Percentiles rank a stretch among this genome's conserved stretches.
These are phyloP conservation scores for Selene dorsalis DNA, from an alignment of 2,797 vertebrate genomes.

Conservation along the genomic window DNA sequence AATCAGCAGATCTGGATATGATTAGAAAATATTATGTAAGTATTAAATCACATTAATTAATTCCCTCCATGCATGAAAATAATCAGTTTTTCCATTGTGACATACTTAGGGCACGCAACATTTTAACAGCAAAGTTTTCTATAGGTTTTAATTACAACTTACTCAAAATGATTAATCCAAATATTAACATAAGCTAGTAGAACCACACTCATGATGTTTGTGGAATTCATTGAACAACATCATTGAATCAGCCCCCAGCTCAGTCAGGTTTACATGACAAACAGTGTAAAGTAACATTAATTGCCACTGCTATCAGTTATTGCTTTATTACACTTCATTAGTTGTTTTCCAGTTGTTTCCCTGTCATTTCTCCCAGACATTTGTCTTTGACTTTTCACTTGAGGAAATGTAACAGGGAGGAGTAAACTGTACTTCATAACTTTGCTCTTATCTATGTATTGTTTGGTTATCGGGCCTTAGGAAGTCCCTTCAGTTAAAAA, in stretches of 20 bases:
- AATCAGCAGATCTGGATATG: not conserved
- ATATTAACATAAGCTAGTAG: not conserved
- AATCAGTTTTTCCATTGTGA: not conserved
- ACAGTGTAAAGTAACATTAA: constrained; percentile 7
- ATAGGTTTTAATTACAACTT: no score
- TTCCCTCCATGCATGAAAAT: no score
- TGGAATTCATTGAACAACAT: not conserved
- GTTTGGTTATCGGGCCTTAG: constrained; percentile 81
- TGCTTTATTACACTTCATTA: constrained; percentile 46
- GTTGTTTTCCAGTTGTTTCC: constrained; percentile 33
- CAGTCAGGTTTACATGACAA: constrained; percentile 26
- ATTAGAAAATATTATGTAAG: not conserved
- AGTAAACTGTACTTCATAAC: constrained; percentile 85
- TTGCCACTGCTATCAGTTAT: constrained; percentile 50
- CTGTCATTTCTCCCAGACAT: constrained; percentile 55
- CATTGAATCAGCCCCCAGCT: not conserved
- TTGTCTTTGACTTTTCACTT: constrained; percentile 55
- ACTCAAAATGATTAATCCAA: no score
- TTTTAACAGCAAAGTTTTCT: no score
- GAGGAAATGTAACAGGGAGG: constrained; percentile 87
- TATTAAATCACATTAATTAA: not conserved
- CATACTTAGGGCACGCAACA: not conserved
- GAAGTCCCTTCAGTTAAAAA: constrained; percentile 78
- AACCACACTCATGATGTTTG: not conserved
- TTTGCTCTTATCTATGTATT: constrained; percentile 85